Base-by-base conservation (phyloP, 1,140 invertebrate species). In the Leptopilina boulardi region DNA sequence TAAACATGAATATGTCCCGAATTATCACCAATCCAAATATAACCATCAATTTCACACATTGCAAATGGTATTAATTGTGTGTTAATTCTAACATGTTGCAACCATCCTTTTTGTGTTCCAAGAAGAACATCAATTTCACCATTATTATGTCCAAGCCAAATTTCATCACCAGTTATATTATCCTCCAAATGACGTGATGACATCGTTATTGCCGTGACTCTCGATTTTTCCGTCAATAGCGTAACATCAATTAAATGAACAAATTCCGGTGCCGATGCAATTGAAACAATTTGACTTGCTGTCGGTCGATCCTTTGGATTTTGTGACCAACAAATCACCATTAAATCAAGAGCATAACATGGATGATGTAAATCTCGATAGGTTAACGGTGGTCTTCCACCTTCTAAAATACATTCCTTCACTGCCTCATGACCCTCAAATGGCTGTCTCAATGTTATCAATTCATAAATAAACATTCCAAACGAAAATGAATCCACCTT, bases 401-500 rank as follows among this genome's bases (percentile, higher is more conserved):
- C 98, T 89, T 99, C 98, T 34, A 99, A 91, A 34, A 99, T 97
- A 82, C 97, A 97, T 84, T 99, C 98, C 87, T 99, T 99, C 2
- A 99, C 97, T 15, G 97, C 96, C 86, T 99, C 98, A 83, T 98
- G 96, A 80, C 97, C 94, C 85, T 99, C 97, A 85, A 99, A 99
- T 0, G 99, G 98, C 86, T 97, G 96, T 71, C 97, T 95, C 34
- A 99, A 92, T 4, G 97, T 98, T 15, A 99, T 91, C 56, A 99
- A 92, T 90, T 99, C 99, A 90, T 99, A 99, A 77, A 99, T 93
- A 83, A 99, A 97, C 98, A 99, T 99, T n/a, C 98, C 98, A 91
- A 99, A 99, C 0, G 98, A 99, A 88, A 99, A 99, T 82, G 98
- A 98, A 87, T 99, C 99, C 15, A 99, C 98, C 92, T 99, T 99